These are phyloP conservation scores for Hybognathus amarus DNA, from an alignment of 2,797 vertebrate species.

Conservation along the genomic window DNA sequence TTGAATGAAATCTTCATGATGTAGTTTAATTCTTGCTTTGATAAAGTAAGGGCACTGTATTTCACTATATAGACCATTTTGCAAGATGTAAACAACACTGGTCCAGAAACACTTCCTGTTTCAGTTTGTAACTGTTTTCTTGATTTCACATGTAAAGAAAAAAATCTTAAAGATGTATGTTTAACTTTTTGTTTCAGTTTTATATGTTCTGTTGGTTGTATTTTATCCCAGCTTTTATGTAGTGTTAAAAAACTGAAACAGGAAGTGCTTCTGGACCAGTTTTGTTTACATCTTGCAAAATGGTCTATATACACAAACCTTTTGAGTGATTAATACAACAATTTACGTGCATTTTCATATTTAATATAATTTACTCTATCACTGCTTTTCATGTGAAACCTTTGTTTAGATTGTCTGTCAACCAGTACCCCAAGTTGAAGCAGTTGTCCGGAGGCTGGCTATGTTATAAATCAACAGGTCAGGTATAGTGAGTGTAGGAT, in stretches of 20 bases:
- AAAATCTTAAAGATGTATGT: too few species aligned
- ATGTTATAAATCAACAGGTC: constrained; percentile 16
- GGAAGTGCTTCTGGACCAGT: too few species aligned
- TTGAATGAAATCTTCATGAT: not conserved
- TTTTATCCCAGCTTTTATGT: too few species aligned
- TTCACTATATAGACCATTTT: not conserved
- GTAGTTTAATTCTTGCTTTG: not conserved
- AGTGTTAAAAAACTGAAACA: too few species aligned
- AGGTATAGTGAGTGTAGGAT: constrained; percentile 15
- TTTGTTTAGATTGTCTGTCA: constrained; percentile 27
- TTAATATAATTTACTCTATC: not conserved
- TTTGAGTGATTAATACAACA: not conserved
- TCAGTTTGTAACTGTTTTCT: too few species aligned
- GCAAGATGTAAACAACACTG: too few species aligned
- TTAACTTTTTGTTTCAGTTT: too few species aligned
- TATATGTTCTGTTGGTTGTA: too few species aligned
- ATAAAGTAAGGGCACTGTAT: constrained; percentile 2
- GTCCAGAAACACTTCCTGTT: too few species aligned
- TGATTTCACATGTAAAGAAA: too few species aligned
- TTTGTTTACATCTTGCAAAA: too few species aligned
- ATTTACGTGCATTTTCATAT: not conserved
- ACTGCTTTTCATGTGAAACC: constrained; percentile 4
- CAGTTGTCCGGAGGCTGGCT: constrained; percentile 18
- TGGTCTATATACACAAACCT: not conserved
- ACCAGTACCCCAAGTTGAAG: constrained; percentile 2